Conservation (phyloP, 2,113 vertebrate species). For the Oreochromis niloticus region DNA sequence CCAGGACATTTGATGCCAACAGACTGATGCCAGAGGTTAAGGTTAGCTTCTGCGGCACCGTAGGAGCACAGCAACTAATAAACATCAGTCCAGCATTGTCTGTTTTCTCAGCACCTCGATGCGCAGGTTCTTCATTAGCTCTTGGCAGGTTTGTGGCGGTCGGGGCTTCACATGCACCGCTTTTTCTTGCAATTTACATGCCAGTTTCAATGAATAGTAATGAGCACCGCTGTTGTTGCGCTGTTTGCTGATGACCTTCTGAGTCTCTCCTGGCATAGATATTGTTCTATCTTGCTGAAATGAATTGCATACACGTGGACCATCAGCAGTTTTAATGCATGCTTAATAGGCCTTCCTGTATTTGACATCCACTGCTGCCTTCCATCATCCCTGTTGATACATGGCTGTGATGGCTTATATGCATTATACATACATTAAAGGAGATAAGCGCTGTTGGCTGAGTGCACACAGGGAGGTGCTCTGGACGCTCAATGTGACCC, state of each 20-base stretch:
- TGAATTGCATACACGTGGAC: background rate
- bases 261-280: background rate
- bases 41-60: background rate
- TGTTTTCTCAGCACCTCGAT: background rate
- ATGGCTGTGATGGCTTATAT: background rate
- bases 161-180: background rate
- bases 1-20: background rate
- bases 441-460: background rate
- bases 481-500: background rate
- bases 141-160: background rate
- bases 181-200: constrained; percentile 30
- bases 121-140: constrained; percentile 36
- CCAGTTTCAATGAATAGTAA: constrained; percentile 63
- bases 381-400: background rate
- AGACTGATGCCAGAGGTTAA: constrained; percentile 30
- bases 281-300: constrained; percentile 19
- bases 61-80: background rate
- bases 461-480: background rate
- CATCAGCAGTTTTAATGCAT: constrained; percentile 29
- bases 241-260: constrained; percentile 39
- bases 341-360: background rate
- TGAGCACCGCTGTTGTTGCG: constrained; percentile 21
- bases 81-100: background rate
- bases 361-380: background rate
- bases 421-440: constrained; percentile 6